Conservation (phyloP, 2,888 invertebrate species). For the Cheilosia vernalis region DNA sequence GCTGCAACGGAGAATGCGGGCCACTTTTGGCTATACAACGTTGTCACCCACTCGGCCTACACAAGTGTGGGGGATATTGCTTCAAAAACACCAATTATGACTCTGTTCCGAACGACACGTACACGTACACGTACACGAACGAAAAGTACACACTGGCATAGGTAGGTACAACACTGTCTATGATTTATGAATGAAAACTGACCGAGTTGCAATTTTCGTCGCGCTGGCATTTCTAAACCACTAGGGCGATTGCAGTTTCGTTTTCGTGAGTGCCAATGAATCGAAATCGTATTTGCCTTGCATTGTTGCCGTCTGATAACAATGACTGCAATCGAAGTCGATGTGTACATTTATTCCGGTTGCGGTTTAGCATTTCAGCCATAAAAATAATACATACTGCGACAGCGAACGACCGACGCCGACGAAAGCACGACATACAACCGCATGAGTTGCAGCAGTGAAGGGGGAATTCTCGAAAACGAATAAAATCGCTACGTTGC, state of each 20-base stretch:
- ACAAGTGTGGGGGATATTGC: not conserved
- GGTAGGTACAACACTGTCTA: not conserved
- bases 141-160: not conserved
- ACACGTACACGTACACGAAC: not conserved
- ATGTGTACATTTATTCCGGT: constrained; percentile 1
- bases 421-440: not conserved
- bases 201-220: not conserved
- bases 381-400: not conserved
- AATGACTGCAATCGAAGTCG: not conserved
- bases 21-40: not conserved
- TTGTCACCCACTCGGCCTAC: not conserved
- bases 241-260: constrained; percentile 14
- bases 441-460: not conserved
- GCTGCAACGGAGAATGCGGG: not conserved
- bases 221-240: constrained; percentile 2
- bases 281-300: not conserved
- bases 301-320: not conserved
- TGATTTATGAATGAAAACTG: constrained; percentile 24
- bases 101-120: not conserved
- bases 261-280: not conserved
- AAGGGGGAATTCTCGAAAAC: not conserved
- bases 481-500: not conserved
- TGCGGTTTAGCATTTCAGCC: not conserved
- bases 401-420: not conserved
- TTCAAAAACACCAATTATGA: too few relatives aligned